phyloP scores from a whole-genome alignment of 2,797 vertebrate species.

The Sebastes baramenuke region DNA sequence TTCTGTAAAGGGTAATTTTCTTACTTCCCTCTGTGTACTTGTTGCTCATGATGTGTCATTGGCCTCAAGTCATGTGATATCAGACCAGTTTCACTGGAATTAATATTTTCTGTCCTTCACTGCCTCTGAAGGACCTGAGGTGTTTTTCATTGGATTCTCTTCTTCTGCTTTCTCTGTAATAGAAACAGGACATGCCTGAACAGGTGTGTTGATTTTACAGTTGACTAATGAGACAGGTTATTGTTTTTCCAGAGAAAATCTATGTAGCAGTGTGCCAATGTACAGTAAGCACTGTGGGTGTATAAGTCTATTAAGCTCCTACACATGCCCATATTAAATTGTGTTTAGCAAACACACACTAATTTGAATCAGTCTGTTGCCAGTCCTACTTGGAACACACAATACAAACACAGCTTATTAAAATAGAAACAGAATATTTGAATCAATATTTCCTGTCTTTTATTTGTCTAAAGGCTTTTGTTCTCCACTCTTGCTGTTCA shows the following conservation, averaged over 20 bases:
- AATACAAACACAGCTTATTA: neutral
- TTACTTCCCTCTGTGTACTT: neutral
- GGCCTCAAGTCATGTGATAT: constrained; percentile 25
- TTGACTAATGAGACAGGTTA: rapidly evolving
- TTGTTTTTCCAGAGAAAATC: neutral
- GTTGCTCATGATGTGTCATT: neutral
- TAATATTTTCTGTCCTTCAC: neutral
- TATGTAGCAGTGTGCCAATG: neutral
- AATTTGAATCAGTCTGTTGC: neutral
- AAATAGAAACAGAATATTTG: neutral
- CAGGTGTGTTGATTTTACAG: neutral
- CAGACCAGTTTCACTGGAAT: constrained; percentile 2
- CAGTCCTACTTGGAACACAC: neutral
- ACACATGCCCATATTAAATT: neutral
- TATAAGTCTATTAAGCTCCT: neutral
- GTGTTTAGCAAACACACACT: neutral
- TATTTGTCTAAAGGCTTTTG: neutral
- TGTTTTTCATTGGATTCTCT: neutral
- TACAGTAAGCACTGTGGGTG: neutral
- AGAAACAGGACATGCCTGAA: neutral
- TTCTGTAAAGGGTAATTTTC: neutral
- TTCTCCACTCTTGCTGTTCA: neutral
- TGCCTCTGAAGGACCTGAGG: too few relatives aligned
- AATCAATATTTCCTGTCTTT: neutral
- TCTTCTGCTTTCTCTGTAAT: neutral